A percentile compares a stretch with the other conserved stretches of the same genome.
phyloP scores from a whole-genome alignment of 2,113 vertebrate species.

The Tachuris rubrigastra region DNA sequence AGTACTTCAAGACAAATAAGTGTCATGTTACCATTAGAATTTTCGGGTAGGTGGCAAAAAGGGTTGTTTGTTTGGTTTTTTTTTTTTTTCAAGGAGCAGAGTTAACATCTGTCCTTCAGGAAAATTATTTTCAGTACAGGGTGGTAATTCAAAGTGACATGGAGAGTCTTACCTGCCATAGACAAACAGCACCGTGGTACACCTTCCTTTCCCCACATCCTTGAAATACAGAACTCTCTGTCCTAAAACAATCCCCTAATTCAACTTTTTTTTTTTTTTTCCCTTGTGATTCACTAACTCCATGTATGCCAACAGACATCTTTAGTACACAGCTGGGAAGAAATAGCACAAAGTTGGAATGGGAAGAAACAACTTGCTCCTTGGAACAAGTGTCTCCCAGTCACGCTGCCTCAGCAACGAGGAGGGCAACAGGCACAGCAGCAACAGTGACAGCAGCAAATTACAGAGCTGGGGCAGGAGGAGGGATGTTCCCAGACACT shows the following conservation, averaged over 20 bases:
- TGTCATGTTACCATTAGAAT: not conserved
- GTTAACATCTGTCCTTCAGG: not conserved
- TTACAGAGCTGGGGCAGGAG: not conserved
- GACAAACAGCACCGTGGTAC: fast-evolving
- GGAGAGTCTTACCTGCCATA: not conserved
- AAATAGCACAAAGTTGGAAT: not conserved
- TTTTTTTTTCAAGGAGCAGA: not conserved
- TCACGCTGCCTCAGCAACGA: not conserved
- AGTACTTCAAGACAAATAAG: not conserved
- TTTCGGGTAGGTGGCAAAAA: not conserved
- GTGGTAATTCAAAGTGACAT: not conserved
- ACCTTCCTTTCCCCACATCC: not conserved
- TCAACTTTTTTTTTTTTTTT: not conserved
- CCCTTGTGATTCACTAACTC: not conserved
- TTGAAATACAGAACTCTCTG: not conserved
- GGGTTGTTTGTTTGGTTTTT: no score
- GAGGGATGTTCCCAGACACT: conserved; percentile 18
- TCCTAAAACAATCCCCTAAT: not conserved
- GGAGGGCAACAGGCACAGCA: not conserved
- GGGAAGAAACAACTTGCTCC: not conserved
- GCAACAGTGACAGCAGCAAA: not conserved
- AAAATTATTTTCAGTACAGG: not conserved
- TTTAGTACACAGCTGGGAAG: not conserved
- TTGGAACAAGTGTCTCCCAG: not conserved
- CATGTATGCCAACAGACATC: not conserved